Conservation (phyloP, 2,888 invertebrate species). For the Caenorhabditis wallacei region DNA sequence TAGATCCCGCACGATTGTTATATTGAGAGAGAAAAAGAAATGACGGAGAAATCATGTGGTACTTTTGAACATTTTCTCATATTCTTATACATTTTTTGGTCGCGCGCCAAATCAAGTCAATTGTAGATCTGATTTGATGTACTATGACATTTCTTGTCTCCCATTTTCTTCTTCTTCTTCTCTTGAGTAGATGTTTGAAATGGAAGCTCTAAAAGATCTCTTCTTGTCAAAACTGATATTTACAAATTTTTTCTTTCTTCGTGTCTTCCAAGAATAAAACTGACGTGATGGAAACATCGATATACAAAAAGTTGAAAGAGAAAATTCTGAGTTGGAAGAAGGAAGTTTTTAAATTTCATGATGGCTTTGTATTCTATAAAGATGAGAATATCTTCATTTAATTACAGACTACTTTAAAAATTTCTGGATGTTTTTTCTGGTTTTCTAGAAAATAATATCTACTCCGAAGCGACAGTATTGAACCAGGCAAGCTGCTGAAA, state of each 20-base stretch:
- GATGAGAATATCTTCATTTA: too few relatives aligned
- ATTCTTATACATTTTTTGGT: conserved; percentile 8
- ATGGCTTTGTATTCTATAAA: too few relatives aligned
- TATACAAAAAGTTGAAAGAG: too few relatives aligned
- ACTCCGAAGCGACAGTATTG: too few relatives aligned
- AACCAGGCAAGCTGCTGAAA: too few relatives aligned
- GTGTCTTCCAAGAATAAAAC: too few relatives aligned
- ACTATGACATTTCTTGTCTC: conserved; percentile 15
- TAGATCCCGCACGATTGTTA: conserved; percentile 7
- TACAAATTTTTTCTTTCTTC: not conserved
- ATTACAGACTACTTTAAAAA: too few relatives aligned
- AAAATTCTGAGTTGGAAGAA: too few relatives aligned
- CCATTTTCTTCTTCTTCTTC: not conserved
- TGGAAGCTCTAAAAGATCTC: not conserved
- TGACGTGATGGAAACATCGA: too few relatives aligned
- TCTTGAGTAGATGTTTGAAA: conserved; percentile 4
- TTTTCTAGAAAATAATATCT: too few relatives aligned
- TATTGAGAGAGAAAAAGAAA: not conserved
- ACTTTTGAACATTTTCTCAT: conserved; percentile 25
- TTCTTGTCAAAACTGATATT: not conserved
- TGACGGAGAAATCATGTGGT: conserved; percentile 36
- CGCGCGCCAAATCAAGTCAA: conserved; percentile 14
- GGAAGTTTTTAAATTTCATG: too few relatives aligned
- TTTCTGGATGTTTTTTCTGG: too few relatives aligned
- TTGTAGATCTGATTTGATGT: conserved; percentile 35